These are phyloP conservation scores for Daphoenositta chrysoptera DNA, from an alignment of 2,113 vertebrate species.

Conservation along the genomic window DNA sequence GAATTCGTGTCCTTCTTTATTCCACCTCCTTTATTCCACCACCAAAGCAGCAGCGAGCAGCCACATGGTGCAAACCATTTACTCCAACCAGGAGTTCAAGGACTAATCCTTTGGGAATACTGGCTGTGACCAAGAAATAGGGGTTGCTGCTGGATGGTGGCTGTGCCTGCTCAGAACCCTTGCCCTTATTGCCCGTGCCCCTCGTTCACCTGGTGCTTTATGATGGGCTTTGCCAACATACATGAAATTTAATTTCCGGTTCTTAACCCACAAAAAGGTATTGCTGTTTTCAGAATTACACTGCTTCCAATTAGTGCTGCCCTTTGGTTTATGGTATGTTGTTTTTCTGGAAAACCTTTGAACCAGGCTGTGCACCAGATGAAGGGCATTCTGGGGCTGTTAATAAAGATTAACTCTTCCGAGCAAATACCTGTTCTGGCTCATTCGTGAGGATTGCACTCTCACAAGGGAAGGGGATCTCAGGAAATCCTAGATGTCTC, in stretches of 20 bases:
- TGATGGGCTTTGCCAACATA: constrained; percentile 44
- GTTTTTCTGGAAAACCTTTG: constrained; percentile 76
- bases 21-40: neutral
- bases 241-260: constrained; percentile 67
- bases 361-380: constrained; percentile 39
- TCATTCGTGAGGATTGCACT: accelerated
- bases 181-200: neutral
- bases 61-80: accelerated
- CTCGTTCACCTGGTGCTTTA: constrained; percentile 40
- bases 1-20: neutral
- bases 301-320: constrained; percentile 52
- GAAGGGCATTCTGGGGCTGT: constrained; percentile 41
- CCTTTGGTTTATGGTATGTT: constrained; percentile 83
- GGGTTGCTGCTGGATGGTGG: neutral
- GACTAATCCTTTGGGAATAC: neutral
- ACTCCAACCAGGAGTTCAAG: neutral
- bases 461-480: neutral
- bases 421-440: neutral
- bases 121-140: neutral
- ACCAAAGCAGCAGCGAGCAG: neutral
- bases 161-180: neutral
- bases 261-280: constrained; percentile 39
- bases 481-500: neutral
- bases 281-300: constrained; percentile 47
- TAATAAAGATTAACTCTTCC: constrained; percentile 62